phyloP scores from a whole-genome alignment of 2,113 vertebrate genomes.

The Riparia riparia region DNA sequence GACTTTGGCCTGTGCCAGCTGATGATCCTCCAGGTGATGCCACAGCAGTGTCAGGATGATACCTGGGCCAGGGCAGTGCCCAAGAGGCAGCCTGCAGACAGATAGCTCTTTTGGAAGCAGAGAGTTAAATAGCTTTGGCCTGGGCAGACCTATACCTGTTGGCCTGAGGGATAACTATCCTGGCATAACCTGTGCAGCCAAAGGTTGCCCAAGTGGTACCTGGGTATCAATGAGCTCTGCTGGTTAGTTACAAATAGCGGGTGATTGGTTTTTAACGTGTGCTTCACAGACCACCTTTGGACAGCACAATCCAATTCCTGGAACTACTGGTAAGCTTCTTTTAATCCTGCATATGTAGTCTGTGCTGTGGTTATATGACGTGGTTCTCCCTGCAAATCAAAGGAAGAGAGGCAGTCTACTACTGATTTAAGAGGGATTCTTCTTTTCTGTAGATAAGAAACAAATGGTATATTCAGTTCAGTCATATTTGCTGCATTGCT shows the following conservation, averaged over 20 bases:
- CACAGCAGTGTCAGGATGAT: neutral
- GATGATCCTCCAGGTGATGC: neutral
- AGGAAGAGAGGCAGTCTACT: neutral
- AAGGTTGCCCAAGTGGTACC: neutral
- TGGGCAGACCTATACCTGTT: neutral
- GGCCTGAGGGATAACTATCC: too few species aligned
- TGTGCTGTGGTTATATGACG: neutral
- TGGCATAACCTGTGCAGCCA: neutral
- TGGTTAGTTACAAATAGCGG: neutral
- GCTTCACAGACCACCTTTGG: neutral
- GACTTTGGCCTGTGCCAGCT: neutral
- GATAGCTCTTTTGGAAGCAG: neutral
- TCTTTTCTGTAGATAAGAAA: neutral
- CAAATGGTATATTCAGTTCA: neutral
- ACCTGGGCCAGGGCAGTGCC: neutral
- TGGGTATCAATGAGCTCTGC: neutral
- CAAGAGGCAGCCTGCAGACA: neutral
- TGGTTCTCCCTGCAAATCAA: neutral
- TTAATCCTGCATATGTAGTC: neutral
- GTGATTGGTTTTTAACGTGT: neutral
- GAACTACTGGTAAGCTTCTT: neutral
- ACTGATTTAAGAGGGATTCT: neutral
- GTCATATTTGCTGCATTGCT: neutral
- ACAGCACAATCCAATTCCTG: neutral
- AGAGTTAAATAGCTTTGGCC: neutral